Evolutionary conservation across 2,797 vertebrate species (phyloP), one percentile per base, ranked within the genome.

Genomic region (Pseudomugil gertrudae): DNA sequence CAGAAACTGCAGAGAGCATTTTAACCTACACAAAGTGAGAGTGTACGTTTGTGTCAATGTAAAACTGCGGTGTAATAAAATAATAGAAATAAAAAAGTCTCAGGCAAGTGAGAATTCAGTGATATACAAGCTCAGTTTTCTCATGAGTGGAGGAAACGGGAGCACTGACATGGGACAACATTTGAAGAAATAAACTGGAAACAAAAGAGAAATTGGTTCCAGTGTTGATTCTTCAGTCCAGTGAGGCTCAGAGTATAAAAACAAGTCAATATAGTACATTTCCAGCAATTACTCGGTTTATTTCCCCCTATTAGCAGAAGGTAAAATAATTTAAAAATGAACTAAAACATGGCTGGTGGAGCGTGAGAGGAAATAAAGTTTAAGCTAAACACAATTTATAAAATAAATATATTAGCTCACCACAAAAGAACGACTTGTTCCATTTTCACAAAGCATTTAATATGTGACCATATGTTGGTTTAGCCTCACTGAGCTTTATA

Each of bases 191-290:
- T 69, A 78, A 85, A 87, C 72, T 51, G 61, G 67, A 72, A 76
- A 80, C 75, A 72, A 79, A 78, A 69, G 29, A 65, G 64, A 81
- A 84, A 82, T 60, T 78, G 74, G 77, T 79, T 84, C n/a, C 65
- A 38, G 75, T 43, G 59, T 54, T 58, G 35, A 70, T 67, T 71
- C 48, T 65, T 52, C 21, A 7, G 69, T 64, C 69, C 4, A 54
- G 53, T n/a, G 17, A 66, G 63, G 78, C 81, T 72, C 36, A 0
- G 72, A 36, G 74, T 75, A 17, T 45, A 62, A 76, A 71, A 66
- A 24, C 5, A n/a, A 73, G 17, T 58, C 61, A 69, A 66, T 17
- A 48, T 66, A 29, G 40, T 62, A 73, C 57, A 17, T 69, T 83
- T 80, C 70, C 29, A 66, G 59, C 73, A 77, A 81, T 80, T 77